Evolutionary conservation across 1,140 invertebrate species (phyloP).

Genomic region (Melanaphis sacchari): DNA sequence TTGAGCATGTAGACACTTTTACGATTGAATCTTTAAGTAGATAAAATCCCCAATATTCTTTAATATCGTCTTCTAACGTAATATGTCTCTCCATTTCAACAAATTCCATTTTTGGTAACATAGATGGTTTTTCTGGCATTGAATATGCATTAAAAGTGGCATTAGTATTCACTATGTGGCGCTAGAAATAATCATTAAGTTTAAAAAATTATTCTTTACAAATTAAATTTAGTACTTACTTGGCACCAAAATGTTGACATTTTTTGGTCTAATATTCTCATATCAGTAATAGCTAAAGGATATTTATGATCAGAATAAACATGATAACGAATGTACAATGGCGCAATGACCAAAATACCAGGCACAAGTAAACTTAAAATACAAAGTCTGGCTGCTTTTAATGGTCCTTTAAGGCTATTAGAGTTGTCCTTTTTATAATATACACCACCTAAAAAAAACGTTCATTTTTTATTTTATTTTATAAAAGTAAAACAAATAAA

Average conservation of each 20-base stretch:
- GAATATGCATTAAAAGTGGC: conserved; percentile 79
- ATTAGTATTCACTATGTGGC: conserved; percentile 74
- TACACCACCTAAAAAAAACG: conserved; percentile 45
- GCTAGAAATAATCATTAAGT: conserved; percentile 64
- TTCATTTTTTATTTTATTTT: background rate
- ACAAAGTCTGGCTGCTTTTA: conserved; percentile 71
- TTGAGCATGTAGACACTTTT: conserved; percentile 76
- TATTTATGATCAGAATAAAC: conserved; percentile 75
- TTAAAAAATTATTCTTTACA: background rate
- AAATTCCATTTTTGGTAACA: conserved; percentile 67
- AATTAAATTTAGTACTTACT: conserved; percentile 65
- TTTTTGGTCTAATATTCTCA: conserved; percentile 74
- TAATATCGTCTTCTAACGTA: conserved; percentile 78
- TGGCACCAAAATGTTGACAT: conserved; percentile 82
- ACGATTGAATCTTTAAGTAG: conserved; percentile 77
- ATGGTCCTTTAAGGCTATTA: conserved; percentile 66
- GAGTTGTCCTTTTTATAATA: conserved; percentile 48
- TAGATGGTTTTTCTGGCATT: conserved; percentile 69
- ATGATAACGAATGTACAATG: conserved; percentile 73
- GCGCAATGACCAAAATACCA: conserved; percentile 70
- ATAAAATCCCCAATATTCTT: conserved; percentile 85
- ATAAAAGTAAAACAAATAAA: background rate
- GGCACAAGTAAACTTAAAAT: conserved; percentile 72
- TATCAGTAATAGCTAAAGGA: conserved; percentile 78
- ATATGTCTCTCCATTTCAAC: conserved; percentile 75